Percentiles rank a stretch among this genome's conserved stretches.
These are phyloP conservation scores for Lepus timidus DNA, from an alignment of 2,113 vertebrate genomes.

Conservation along the genomic window DNA sequence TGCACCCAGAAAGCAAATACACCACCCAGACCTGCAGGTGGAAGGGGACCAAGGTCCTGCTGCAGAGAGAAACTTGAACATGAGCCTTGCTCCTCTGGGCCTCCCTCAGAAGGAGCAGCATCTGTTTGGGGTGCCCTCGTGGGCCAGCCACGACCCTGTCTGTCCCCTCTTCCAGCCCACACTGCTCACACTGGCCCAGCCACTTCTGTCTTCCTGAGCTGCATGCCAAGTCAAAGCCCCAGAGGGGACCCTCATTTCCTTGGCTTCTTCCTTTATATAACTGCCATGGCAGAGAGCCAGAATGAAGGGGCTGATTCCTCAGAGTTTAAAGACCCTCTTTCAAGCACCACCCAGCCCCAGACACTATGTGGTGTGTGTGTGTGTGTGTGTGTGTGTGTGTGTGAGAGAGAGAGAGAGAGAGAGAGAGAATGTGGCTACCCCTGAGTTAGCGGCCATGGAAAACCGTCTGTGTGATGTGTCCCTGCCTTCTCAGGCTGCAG, in stretches of 20 bases:
- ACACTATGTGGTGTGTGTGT: too few relatives aligned
- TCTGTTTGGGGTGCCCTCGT: background rate
- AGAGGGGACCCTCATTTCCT: background rate
- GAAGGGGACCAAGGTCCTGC: background rate
- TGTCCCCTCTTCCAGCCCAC: background rate
- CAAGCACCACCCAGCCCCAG: background rate
- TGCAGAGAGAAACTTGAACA: background rate
- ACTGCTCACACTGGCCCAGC: background rate
- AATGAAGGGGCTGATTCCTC: background rate
- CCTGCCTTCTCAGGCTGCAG: background rate
- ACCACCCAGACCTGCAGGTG: background rate
- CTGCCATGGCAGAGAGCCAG: background rate
- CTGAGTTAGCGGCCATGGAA: background rate
- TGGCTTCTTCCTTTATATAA: background rate
- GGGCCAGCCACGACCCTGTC: background rate
- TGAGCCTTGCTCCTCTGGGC: background rate
- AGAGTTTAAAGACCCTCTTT: background rate
- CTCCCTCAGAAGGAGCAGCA: background rate
- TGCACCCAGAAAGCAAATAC: background rate
- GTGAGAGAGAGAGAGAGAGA: background rate
- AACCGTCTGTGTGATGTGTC: background rate
- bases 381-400: too few relatives aligned
- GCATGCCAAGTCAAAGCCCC: slow-evolving; percentile 2
- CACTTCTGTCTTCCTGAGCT: background rate
- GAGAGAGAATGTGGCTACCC: too few relatives aligned